Evolutionary conservation across 1,140 invertebrate genomes (phyloP).

Genomic region (Chrysoperla carnea): DNA sequence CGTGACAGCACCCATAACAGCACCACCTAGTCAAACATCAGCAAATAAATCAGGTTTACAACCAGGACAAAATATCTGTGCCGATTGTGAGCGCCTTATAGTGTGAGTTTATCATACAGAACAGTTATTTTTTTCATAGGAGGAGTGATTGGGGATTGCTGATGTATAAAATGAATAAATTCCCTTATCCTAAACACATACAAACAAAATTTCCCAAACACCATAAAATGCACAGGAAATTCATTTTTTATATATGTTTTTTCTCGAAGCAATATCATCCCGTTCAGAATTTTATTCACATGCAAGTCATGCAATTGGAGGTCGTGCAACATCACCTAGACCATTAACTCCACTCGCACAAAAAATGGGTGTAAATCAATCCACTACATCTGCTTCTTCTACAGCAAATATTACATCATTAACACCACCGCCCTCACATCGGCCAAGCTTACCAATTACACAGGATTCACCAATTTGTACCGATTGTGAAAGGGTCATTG

Average conservation of each 20-base stretch:
- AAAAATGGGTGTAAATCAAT: conserved; percentile 4
- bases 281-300: conserved; percentile 39
- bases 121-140: background rate
- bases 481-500: conserved; percentile 54
- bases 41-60: conserved; percentile 41
- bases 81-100: conserved; percentile 82
- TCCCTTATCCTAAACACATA: too few relatives aligned
- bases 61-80: conserved; percentile 79
- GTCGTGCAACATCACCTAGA: conserved; percentile 23
- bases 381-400: background rate
- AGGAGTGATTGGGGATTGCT: background rate
- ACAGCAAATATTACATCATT: conserved; percentile 9
- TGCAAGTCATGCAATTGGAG: conserved; percentile 40
- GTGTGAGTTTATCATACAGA: conserved; percentile 53
- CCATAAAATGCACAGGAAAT: too few relatives aligned
- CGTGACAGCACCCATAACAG: conserved; percentile 49
- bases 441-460: conserved; percentile 26
- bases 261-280: conserved; percentile 8
- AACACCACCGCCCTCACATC: conserved; percentile 21
- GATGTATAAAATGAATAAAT: too few relatives aligned
- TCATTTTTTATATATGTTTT: too few relatives aligned
- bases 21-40: conserved; percentile 38
- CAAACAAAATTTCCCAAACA: background rate
- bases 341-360: conserved; percentile 12
- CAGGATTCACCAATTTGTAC: conserved; percentile 42